phyloP scores from a whole-genome alignment of 2,888 invertebrate genomes.

The Drosophila antonietae region DNA sequence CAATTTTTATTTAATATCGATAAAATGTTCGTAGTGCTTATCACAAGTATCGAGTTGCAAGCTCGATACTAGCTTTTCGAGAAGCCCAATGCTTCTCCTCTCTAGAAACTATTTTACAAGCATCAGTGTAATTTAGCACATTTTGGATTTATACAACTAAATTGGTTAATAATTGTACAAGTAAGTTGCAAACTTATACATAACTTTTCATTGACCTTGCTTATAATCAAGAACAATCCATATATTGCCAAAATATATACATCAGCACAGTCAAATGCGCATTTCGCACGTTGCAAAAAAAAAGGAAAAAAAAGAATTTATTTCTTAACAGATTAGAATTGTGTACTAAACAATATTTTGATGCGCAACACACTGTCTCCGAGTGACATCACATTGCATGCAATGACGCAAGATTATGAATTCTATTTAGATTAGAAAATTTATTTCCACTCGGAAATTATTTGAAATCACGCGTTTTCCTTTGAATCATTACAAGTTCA shows the following conservation, averaged over 20 bases:
- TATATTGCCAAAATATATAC: conserved; percentile 14
- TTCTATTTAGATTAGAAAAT: neutral
- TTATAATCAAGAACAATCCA: conserved; percentile 7
- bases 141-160: conserved; percentile 22
- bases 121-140: conserved; percentile 20
- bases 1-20: conserved; percentile 19
- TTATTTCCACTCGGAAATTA: conserved; percentile 15
- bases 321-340: conserved; percentile 22
- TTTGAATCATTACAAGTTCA: conserved; percentile 8
- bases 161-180: conserved; percentile 28
- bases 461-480: conserved; percentile 37
- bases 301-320: neutral
- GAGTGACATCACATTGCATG: conserved; percentile 48
- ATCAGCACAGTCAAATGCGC: conserved; percentile 12
- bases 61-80: conserved; percentile 1
- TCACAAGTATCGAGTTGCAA: conserved; percentile 5
- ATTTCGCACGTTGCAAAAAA: conserved; percentile 12
- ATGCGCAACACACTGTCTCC: conserved; percentile 35
- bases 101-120: conserved; percentile 19
- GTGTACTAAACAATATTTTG: conserved; percentile 24
- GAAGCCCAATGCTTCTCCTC: neutral
- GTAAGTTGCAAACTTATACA: conserved; percentile 33
- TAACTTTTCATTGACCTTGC: conserved; percentile 29
- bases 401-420: conserved; percentile 49
- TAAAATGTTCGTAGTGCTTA: neutral